These are phyloP conservation scores for Actenoides lindsayi DNA, from an alignment of 2,113 vertebrate genomes.

Conservation along the genomic window DNA sequence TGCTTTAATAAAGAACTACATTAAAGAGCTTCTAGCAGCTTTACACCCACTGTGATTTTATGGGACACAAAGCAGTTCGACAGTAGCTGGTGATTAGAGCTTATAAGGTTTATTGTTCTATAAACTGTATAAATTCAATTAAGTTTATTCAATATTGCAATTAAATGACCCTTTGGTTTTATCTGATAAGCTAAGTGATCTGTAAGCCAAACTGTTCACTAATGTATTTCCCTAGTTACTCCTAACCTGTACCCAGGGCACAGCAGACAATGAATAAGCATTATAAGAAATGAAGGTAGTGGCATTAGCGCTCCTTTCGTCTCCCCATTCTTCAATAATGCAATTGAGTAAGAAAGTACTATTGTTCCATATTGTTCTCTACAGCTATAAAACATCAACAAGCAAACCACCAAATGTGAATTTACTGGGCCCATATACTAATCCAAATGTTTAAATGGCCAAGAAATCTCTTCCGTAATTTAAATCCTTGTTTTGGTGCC, in stretches of 20 bases:
- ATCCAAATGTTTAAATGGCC: background rate
- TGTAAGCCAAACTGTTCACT: background rate
- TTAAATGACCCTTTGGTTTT: background rate
- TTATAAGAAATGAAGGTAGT: background rate
- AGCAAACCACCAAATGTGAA: background rate
- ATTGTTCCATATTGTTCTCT: background rate
- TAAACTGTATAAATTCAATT: background rate
- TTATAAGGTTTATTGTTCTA: background rate
- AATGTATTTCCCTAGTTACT: background rate
- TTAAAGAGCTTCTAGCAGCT: background rate
- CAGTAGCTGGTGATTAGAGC: background rate
- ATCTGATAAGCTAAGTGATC: background rate
- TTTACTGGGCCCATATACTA: background rate
- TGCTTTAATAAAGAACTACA: background rate
- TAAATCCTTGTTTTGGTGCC: background rate
- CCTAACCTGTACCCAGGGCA: background rate
- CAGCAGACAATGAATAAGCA: background rate
- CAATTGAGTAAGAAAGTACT: background rate
- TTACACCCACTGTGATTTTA: background rate
- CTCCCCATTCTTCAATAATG: background rate
- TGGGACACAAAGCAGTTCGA: background rate
- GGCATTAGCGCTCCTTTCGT: fast-evolving
- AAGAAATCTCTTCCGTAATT: background rate
- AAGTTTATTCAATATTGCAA: background rate
- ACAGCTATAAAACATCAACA: background rate